Evolutionary conservation across 1,140 invertebrate genomes (phyloP), one percentile per base, ranked within the genome.

Genomic region (Drosophila pectinifera): DNA sequence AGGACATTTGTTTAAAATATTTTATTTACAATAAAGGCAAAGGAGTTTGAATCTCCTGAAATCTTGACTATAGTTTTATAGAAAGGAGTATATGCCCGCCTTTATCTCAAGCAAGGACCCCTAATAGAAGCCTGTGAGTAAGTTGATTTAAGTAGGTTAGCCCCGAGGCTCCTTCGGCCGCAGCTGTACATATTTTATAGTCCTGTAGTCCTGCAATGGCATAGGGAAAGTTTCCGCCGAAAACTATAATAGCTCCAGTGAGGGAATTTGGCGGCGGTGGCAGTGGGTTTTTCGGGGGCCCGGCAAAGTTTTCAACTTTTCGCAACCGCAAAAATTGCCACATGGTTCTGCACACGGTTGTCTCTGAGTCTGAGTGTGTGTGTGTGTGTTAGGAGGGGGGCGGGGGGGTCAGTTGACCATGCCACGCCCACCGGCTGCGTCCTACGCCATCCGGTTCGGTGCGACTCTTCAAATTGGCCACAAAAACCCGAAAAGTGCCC

Each of bases 291-390:
- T 58, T 18, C n/a, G n/a, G 20, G 51, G 24, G 16, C 58, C 48
- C 43, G 65, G 56, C 26, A 58, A 86, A 85, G 77, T 85, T 85
- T 85, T 85, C 76, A 86, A 86, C 82, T 86, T 82, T 79, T 75
- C 49, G 64, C 65, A 82, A 82, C 83, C 83, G 75, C 83, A 86
- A 73, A 82, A 82, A 86, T 82, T 79, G 78, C 79, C 83, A 88
- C 83, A 86, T 88, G 83, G 73, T 76, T 73, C 59, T 63, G 78
- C 78, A 57, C 67, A 68, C 61, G 57, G 68, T 53, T 41, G 43
- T 58, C 49, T 62, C 46, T 34, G 6, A n/a, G 5, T 3, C 16
- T 26, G 41, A 20, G 16, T 28, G 14, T 20, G 34, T 5, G 48
- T 62, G 24, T 6, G 24, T 11, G 26, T 28, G 31, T 18, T 2